A percentile compares a stretch with the other conserved stretches of the same genome.
Conservation (phyloP, 2,113 vertebrate species). For the Toxotes chatareus region DNA sequence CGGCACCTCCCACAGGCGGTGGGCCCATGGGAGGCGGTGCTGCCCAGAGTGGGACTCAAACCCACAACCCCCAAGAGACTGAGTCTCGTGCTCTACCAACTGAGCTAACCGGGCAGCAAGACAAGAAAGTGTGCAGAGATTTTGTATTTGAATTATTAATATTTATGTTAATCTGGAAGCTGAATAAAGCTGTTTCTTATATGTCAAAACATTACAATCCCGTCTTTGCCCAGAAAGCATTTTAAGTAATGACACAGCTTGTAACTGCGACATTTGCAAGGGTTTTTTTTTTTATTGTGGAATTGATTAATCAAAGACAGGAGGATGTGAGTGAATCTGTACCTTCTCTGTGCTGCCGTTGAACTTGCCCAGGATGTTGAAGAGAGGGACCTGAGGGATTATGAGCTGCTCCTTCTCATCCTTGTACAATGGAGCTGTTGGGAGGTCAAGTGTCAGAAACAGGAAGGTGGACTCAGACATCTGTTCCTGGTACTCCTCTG, state of each 20-base stretch:
- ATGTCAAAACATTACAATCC: neutral
- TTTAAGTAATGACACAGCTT: conserved; percentile 3
- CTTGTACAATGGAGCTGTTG: conserved; percentile 96
- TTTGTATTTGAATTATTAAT: neutral
- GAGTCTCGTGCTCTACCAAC: too few relatives aligned
- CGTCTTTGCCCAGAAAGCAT: neutral
- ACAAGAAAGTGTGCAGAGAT: neutral
- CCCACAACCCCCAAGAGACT: too few relatives aligned
- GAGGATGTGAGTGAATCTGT: neutral
- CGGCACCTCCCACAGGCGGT: too few relatives aligned
- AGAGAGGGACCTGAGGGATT: conserved; percentile 97
- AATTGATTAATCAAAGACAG: neutral
- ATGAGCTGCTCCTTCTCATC: conserved; percentile 99
- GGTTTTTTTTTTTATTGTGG: neutral
- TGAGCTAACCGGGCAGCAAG: neutral
- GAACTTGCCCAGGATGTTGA: conserved; percentile 97
- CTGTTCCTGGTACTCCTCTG: conserved; percentile 94
- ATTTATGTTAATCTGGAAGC: neutral
- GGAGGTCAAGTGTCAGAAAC: conserved; percentile 96
- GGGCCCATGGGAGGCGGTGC: too few relatives aligned
- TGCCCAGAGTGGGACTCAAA: too few relatives aligned
- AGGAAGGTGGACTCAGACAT: conserved; percentile 96
- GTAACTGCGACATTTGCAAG: neutral
- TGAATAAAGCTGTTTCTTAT: neutral
- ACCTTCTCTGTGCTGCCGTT: conserved; percentile 96